These are phyloP conservation scores for Okapia johnstoni DNA, from an alignment of 2,113 vertebrate species.

Conservation along the genomic window DNA sequence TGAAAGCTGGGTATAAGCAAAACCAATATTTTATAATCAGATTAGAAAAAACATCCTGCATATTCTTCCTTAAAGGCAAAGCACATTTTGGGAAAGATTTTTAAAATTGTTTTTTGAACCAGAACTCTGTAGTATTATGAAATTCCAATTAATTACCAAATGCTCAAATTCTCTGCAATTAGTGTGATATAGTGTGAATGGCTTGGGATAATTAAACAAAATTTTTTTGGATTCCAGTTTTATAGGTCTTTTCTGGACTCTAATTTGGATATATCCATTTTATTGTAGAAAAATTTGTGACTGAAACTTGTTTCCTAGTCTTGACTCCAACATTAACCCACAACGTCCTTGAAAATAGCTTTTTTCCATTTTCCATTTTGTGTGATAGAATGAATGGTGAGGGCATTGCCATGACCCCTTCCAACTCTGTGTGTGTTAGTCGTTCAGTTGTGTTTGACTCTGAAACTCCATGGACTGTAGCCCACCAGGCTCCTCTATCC, in stretches of 20 bases:
- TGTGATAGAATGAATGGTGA: background rate
- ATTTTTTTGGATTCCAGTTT: background rate
- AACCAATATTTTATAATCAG: conserved; percentile 12
- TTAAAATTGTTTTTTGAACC: background rate
- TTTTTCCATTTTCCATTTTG: background rate
- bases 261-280: background rate
- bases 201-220: background rate
- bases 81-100: background rate
- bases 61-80: conserved; percentile 8
- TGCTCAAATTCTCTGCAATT: background rate
- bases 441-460: background rate
- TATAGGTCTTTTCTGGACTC: background rate
- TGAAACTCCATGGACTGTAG: background rate
- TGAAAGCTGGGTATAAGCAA: background rate
- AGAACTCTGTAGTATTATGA: background rate
- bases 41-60: background rate
- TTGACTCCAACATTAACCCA: background rate
- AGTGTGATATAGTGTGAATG: background rate
- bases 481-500: background rate
- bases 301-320: background rate
- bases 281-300: background rate
- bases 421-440: background rate
- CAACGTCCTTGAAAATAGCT: background rate
- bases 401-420: background rate
- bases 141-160: conserved; percentile 20